Evolutionary conservation across 2,113 vertebrate species (phyloP), one percentile per base, ranked within the genome.

Genomic region (Grallaria varia): DNA sequence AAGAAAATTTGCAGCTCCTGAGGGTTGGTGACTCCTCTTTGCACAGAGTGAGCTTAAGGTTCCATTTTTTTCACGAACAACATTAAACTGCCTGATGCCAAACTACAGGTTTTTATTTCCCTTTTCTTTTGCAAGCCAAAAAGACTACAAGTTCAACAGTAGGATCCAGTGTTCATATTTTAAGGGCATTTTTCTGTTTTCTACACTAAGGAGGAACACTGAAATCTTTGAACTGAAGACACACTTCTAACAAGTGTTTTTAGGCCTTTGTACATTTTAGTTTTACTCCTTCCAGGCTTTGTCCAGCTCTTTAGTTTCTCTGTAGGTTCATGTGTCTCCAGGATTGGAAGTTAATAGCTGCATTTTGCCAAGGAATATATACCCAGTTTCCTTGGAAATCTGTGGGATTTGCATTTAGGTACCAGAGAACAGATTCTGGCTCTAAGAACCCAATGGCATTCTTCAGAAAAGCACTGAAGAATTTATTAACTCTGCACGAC

Each of bases 401-500:
- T 58, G 24, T 67, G 35, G 69, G 40, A 94, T 91, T 75, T 84
- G 47, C 76, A 56, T 72, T 90, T 90, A 72, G 39, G 31, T 80
- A 88, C 69, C 72, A 80, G 50, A 86, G 67, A 83, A 74, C 59
- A 95, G 67, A 74, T 84, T 88, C 52, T 69, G 76, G 16, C 52
- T 71, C 60, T 64, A 64, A 91, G 37, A 91, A 45, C 58, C 49
- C 91, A 79, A 69, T 33, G 64, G 9, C 56, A 59, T 90, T 83
- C 71, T 95, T 95, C 72, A 79, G 71, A 91, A 94, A 87, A 93
- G 45, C 71, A 35, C 50, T 7, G 3, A 93, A 73, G 81, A 87
- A 55, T 81, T 72, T 86, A 77, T 76, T 95, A 91, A 91, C 72
- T 84, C 93, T 49, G 72, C 90, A 86, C 79, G 90, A 55, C 67